Evolutionary conservation across 2,797 vertebrate genomes (phyloP), one percentile per base, ranked within the genome.

Genomic region (Knipowitschia caucasica): DNA sequence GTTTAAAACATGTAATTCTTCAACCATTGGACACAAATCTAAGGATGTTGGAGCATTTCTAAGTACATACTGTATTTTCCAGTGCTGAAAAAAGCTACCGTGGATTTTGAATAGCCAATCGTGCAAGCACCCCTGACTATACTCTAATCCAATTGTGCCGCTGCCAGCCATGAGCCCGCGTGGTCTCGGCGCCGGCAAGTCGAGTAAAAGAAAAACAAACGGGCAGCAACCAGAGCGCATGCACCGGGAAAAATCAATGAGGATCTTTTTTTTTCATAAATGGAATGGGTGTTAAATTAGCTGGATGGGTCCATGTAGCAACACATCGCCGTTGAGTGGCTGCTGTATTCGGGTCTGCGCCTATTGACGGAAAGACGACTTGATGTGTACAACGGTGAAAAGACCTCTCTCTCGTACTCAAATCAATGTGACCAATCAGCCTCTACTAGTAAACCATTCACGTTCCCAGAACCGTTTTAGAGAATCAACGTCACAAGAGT

Each of bases 211-310:
- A 80, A 85, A 86, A 82, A 61, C 76, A 83, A 68, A 81, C 70
- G 65, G 67, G 21, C 40, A 78, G 83, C 87, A 85, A 85, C 82
- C 67, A 80, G 78, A 84, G 82, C 71, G 58, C 82, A 82, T 65
- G 82, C 71, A 81, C 77, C 81, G 71, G 75, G 75, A 61, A 77
- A 81, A 86, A 90, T 91, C 88, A 67, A 89, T 89, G 81, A 81
- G 73, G 78, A 82, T 85, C n/a, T n/a, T n/a, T 89, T 81, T 85
- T 88, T 89, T 89, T 89, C 86, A 88, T 90, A 88, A 88, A 89
- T 88, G 76, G 84, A 88, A 86, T 81, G 86, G 77, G 80, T 87
- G 89, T 88, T 88, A 88, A 88, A 88, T 89, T 89, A 88, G 86
- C 83, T 75, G 73, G 82, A 89, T 83, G 81, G 82, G 78, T 59